Evolutionary conservation across 2,113 vertebrate genomes (phyloP).

Genomic region (Cisticola juncidis): DNA sequence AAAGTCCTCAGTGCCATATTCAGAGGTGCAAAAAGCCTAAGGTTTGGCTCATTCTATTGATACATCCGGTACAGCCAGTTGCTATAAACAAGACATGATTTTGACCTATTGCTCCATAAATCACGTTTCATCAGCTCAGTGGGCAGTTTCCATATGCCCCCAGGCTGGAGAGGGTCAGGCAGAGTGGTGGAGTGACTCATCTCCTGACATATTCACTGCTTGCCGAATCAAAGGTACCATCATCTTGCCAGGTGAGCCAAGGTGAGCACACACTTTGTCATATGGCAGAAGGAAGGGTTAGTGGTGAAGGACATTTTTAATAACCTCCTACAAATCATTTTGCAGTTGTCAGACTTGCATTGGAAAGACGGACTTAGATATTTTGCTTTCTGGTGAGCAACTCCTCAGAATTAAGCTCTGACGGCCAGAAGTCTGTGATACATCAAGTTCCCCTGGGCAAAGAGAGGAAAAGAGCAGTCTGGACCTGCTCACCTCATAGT

Average conservation of each 20-base stretch:
- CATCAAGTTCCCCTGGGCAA: not conserved
- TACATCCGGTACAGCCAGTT: not conserved
- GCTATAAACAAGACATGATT: not conserved
- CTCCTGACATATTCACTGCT: not conserved
- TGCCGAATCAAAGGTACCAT: not conserved
- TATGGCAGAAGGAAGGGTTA: not conserved
- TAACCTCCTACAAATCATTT: not conserved
- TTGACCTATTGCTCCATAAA: not conserved
- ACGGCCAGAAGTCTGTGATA: not conserved
- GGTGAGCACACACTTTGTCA: not conserved
- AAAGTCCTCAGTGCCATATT: not conserved
- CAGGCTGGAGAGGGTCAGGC: not conserved
- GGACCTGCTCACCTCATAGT: rapidly evolving
- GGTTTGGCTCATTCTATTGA: not conserved
- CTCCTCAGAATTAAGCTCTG: not conserved
- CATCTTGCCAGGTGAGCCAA: not conserved
- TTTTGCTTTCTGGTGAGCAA: not conserved
- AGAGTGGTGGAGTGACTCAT: not conserved
- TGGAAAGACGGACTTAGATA: not conserved
- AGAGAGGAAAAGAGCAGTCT: not conserved
- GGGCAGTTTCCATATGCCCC: not conserved
- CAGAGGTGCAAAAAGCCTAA: not conserved
- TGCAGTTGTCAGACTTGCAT: not conserved
- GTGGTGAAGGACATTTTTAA: not conserved
- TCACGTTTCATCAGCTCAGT: not conserved